Conservation (phyloP, 2,113 vertebrate species). For the Polypterus bichir region DNA sequence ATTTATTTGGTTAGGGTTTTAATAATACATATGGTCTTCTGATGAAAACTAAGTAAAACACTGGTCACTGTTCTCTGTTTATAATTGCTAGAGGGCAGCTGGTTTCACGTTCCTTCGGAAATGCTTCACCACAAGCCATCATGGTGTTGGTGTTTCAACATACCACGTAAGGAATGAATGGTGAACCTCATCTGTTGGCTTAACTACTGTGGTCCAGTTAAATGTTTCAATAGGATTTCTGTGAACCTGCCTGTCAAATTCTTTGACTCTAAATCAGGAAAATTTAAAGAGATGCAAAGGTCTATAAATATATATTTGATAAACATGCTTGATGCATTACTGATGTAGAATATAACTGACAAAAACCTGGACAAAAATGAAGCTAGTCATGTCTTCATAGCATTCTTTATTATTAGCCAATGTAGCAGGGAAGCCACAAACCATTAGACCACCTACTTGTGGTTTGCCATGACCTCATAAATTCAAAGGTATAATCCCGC, state of each 20-base stretch:
- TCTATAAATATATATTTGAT: not conserved
- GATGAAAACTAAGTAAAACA: no score
- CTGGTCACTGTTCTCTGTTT: no score
- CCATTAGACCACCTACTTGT: conserved; percentile 2
- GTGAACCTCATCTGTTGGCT: not conserved
- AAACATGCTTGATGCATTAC: conserved; percentile 19
- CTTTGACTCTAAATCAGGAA: no score
- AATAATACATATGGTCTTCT: no score
- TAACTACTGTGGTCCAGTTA: not conserved
- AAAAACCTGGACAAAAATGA: conserved; percentile 1
- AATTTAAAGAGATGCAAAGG: no score
- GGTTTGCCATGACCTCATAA: conserved; percentile 12
- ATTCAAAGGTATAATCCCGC: conserved; percentile 5
- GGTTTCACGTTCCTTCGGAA: not conserved
- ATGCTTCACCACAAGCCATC: not conserved
- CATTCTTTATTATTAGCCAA: conserved; percentile 18
- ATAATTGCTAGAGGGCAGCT: no score
- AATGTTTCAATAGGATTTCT: not conserved
- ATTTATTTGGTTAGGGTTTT: no score
- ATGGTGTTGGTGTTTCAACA: not conserved
- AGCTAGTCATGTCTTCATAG: not conserved
- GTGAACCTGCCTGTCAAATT: no score
- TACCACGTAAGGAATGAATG: not conserved
- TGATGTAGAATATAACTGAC: conserved; percentile 9
- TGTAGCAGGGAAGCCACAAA: conserved; percentile 12